Percentiles rank a stretch among this genome's conserved stretches.
Conservation (phyloP, 2,797 vertebrate species). For the Poliocrania exsul region DNA sequence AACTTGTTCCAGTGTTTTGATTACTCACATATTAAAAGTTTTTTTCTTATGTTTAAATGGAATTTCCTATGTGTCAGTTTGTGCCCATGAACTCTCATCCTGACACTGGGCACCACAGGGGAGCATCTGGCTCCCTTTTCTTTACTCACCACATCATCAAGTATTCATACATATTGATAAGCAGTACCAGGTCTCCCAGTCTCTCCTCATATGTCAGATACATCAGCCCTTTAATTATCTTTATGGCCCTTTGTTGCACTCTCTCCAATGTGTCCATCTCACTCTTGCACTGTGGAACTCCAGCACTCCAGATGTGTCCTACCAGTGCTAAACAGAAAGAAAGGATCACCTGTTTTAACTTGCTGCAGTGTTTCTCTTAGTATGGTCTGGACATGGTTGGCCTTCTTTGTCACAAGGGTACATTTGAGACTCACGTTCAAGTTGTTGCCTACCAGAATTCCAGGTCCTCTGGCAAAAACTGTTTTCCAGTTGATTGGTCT, state of each 20-base stretch:
- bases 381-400: background rate
- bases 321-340: background rate
- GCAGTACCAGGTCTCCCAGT: background rate
- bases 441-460: background rate
- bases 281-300: background rate
- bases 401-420: background rate
- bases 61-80: background rate
- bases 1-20: background rate
- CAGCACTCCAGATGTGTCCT: background rate
- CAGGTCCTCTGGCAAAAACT: background rate
- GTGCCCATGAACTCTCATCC: background rate
- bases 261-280: background rate
- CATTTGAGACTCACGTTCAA: background rate
- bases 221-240: background rate
- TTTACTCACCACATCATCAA: background rate
- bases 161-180: background rate
- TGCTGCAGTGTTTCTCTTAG: background rate
- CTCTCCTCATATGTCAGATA: background rate
- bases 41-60: background rate
- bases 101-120: background rate
- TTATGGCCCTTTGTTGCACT: background rate
- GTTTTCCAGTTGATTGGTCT: background rate
- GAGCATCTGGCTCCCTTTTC: background rate
- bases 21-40: background rate
- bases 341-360: background rate